Percentiles rank a stretch among this genome's conserved stretches.
These are phyloP conservation scores for Mionectes olivaceus DNA, from an alignment of 2,797 vertebrate species.

Conservation along the genomic window DNA sequence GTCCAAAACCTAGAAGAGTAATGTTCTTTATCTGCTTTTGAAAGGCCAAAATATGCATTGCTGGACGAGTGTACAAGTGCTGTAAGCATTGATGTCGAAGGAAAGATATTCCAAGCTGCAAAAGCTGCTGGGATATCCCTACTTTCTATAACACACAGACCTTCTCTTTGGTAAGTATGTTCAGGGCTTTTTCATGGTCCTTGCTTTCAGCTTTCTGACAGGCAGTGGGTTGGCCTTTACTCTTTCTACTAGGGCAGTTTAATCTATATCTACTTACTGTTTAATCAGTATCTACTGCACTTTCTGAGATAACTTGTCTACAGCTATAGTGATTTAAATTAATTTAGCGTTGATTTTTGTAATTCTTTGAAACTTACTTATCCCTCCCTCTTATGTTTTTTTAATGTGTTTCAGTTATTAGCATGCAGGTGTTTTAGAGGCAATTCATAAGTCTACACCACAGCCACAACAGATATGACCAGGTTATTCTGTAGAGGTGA, in stretches of 20 bases:
- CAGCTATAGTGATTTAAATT: not conserved
- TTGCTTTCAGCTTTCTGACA: not conserved
- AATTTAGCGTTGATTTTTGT: not conserved
- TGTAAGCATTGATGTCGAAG: conserved; percentile 98
- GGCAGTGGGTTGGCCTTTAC: not conserved
- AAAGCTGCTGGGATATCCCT: conserved; percentile 93
- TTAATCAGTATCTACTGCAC: not conserved
- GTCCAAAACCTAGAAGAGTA: not conserved
- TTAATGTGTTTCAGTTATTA: not conserved
- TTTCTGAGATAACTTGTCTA: not conserved
- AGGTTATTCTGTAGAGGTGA: not conserved
- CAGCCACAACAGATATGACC: not conserved
- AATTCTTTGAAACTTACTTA: not conserved
- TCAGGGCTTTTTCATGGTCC: not conserved
- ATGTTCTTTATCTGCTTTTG: conserved; percentile 45
- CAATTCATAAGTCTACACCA: not conserved
- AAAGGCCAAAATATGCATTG: conserved; percentile 94
- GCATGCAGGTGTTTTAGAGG: not conserved
- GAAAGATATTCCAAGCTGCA: conserved; percentile 97
- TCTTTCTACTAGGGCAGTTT: not conserved
- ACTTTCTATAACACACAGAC: conserved; percentile 97
- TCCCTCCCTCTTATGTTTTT: not conserved
- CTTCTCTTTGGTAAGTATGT: conserved; percentile 92
- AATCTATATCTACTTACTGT: not conserved
- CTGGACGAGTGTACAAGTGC: conserved; percentile 97